Conservation (phyloP, 2,888 invertebrate genomes). For the Drosophila stalkeri region DNA sequence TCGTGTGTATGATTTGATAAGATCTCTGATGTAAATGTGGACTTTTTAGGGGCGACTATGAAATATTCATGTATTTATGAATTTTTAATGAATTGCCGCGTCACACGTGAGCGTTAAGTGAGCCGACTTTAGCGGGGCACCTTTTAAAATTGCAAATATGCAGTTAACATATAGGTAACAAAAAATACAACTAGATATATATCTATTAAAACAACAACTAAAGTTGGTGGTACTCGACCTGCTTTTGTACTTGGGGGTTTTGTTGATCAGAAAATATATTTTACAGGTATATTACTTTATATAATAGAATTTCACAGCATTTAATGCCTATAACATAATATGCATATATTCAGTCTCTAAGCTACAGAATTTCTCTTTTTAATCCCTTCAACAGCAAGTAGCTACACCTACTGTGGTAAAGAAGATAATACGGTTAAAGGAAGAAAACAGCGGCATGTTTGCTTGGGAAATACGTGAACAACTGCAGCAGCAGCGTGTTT, state of each 20-base stretch:
- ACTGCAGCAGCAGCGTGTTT: constrained; percentile 94
- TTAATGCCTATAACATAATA: constrained; percentile 62
- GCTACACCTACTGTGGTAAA: constrained; percentile 98
- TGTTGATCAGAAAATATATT: constrained; percentile 14
- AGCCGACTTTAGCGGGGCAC: constrained; percentile 24
- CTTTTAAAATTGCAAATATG: constrained; percentile 25
- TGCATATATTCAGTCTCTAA: not conserved
- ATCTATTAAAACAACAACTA: constrained; percentile 53
- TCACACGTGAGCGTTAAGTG: constrained; percentile 79
- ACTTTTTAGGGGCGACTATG: constrained; percentile 28
- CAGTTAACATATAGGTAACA: constrained; percentile 65
- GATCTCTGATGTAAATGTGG: constrained; percentile 67
- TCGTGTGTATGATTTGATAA: constrained; percentile 71
- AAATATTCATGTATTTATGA: constrained; percentile 77
- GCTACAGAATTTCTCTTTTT: constrained; percentile 1
- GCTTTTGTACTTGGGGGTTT: constrained; percentile 6
- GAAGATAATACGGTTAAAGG: constrained; percentile 96
- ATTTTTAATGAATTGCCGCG: constrained; percentile 85
- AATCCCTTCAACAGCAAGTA: constrained; percentile 91
- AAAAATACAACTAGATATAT: constrained; percentile 43
- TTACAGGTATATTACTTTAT: constrained; percentile 38
- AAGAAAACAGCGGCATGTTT: constrained; percentile 98
- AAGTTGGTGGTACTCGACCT: constrained; percentile 35
- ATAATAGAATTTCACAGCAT: constrained; percentile 83
- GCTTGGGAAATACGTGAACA: constrained; percentile 98